A percentile compares a stretch with the other conserved stretches of the same genome.
Conservation (phyloP, 2,113 vertebrate genomes). For the Xiphophorus couchianus region DNA sequence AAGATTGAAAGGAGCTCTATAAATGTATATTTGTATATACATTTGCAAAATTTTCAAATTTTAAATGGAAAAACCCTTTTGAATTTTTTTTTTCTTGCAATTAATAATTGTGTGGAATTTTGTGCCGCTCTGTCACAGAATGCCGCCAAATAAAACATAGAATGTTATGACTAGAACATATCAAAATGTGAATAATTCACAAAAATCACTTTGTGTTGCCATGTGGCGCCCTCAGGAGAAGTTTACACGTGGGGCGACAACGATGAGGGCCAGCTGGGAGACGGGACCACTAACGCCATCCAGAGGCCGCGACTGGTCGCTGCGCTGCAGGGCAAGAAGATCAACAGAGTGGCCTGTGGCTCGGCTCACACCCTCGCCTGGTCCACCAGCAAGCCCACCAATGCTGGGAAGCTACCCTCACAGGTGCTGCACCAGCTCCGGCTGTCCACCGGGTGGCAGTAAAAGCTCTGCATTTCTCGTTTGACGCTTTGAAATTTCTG, state of each 20-base stretch:
- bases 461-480: constrained; percentile 9
- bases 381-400: constrained; percentile 98
- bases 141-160: background rate
- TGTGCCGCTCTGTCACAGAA: background rate
- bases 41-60: background rate
- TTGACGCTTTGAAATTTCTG: background rate
- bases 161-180: background rate
- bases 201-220: constrained; percentile 17
- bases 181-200: background rate
- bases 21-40: too few species aligned
- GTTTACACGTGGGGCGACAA: constrained; percentile 99
- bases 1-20: too few species aligned
- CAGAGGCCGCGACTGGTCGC: constrained; percentile 94
- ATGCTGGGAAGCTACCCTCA: constrained; percentile 93
- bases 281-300: constrained; percentile 98
- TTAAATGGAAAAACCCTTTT: background rate
- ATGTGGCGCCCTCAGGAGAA: constrained; percentile 83
- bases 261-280: constrained; percentile 97
- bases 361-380: constrained; percentile 97
- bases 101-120: background rate
- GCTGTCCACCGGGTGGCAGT: constrained; percentile 60
- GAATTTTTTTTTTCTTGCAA: too few species aligned
- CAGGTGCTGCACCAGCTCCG: constrained; percentile 81
- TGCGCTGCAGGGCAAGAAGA: constrained; percentile 97
- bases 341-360: constrained; percentile 97